Conservation (phyloP, 2,888 invertebrate species). For the Thysanoteuthis rhombus region DNA sequence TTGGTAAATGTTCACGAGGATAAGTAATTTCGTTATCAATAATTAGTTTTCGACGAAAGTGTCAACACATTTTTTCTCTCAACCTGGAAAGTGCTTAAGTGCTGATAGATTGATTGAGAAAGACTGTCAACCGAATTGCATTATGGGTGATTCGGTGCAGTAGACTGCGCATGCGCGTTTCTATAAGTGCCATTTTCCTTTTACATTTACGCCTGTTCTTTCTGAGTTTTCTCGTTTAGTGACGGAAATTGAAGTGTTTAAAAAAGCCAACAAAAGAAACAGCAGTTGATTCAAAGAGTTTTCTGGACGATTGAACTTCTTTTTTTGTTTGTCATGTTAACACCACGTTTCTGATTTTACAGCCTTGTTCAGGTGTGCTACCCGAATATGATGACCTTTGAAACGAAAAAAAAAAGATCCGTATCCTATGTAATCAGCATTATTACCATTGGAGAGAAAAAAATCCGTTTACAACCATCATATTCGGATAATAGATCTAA, state of each 20-base stretch:
- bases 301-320: no score
- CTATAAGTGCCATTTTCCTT: background rate
- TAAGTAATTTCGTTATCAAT: background rate
- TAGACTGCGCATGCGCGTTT: background rate
- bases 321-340: no score
- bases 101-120: background rate
- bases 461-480: no score
- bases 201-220: background rate
- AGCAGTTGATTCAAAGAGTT: no score
- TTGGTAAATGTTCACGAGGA: background rate
- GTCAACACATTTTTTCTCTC: background rate
- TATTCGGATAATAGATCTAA: no score
- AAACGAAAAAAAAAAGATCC: no score
- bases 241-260: background rate
- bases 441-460: no score
- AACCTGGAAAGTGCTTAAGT: background rate
- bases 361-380: no score
- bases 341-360: no score
- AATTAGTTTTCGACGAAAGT: background rate
- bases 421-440: no score
- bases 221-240: background rate
- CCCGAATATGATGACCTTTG: no score
- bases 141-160: background rate
- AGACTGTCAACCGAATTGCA: background rate
- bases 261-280: no score